Evolutionary conservation across 92 coral and sea anemone genomes (phyloP).

Genomic region (Diadumene lineata): DNA sequence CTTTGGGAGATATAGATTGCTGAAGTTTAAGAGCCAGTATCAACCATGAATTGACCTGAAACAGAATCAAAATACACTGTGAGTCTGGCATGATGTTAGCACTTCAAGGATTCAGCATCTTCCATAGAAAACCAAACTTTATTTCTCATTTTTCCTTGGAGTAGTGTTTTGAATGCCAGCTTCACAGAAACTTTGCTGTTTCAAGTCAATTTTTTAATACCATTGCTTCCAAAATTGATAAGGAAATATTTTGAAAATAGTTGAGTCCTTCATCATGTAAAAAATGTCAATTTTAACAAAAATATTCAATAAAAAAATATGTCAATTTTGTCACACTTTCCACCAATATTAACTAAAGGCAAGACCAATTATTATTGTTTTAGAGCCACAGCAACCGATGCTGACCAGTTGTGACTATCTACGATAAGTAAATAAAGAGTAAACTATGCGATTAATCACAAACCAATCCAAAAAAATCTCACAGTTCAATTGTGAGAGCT

Average conservation of each 20-base stretch:
- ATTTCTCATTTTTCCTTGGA: slow-evolving; percentile 30
- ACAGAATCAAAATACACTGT: slow-evolving; percentile 87
- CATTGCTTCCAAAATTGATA: background rate
- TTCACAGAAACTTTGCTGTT: slow-evolving; percentile 62
- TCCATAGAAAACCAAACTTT: slow-evolving; percentile 13
- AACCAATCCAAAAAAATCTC: no score
- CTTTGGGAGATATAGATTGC: slow-evolving; percentile 55
- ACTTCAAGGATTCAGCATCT: background rate
- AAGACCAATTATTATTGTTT: no score
- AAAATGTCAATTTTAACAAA: background rate
- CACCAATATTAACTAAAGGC: no score
- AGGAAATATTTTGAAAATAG: background rate
- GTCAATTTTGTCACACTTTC: no score
- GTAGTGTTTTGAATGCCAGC: slow-evolving; percentile 42
- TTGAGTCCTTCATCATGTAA: no score
- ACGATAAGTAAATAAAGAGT: no score
- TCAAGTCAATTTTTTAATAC: slow-evolving; percentile 24
- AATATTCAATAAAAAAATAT: no score
- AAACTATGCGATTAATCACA: no score
- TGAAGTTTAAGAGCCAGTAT: slow-evolving; percentile 52
- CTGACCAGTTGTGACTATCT: no score
- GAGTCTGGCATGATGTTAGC: slow-evolving; percentile 49
- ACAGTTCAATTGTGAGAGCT: no score
- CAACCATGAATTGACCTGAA: slow-evolving; percentile 79
- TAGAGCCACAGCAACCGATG: no score